A percentile compares a stretch with the other conserved stretches of the same genome.
Conservation (phyloP, 2,113 vertebrate genomes). For the Mormyrus lacerda region DNA sequence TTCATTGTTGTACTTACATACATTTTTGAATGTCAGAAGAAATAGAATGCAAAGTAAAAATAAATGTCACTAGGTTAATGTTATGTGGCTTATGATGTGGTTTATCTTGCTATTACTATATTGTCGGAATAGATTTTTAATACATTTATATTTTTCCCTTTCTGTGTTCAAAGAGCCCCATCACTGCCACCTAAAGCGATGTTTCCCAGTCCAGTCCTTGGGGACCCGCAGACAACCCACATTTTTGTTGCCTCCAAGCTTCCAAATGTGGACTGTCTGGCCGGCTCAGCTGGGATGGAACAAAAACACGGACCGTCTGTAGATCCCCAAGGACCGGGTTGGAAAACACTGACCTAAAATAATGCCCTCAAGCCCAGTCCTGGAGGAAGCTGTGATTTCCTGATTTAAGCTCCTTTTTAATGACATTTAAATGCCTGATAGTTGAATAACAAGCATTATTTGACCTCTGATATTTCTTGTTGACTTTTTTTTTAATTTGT, state of each 20-base stretch:
- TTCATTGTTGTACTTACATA: not conserved
- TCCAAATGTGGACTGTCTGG: not conserved
- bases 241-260: not conserved
- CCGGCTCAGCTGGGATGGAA: not conserved
- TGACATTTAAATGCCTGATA: not conserved
- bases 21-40: not conserved
- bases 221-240: not conserved
- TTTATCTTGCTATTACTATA: not conserved
- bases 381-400: not conserved
- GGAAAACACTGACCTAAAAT: not conserved
- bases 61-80: not conserved
- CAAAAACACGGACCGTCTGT: not conserved
- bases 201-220: not conserved
- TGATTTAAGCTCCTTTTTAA: not conserved
- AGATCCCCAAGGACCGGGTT: not conserved
- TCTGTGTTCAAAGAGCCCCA: not conserved
- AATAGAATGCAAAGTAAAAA: not conserved
- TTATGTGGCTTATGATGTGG: not conserved
- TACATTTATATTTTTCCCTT: not conserved
- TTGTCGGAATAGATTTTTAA: not conserved
- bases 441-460: not conserved
- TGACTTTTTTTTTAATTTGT: not conserved
- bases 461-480: not conserved
- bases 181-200: not conserved
- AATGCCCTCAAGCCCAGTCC: not conserved